Conservation (phyloP, 1,140 invertebrate genomes). For the Luehdorfia chinensis region DNA sequence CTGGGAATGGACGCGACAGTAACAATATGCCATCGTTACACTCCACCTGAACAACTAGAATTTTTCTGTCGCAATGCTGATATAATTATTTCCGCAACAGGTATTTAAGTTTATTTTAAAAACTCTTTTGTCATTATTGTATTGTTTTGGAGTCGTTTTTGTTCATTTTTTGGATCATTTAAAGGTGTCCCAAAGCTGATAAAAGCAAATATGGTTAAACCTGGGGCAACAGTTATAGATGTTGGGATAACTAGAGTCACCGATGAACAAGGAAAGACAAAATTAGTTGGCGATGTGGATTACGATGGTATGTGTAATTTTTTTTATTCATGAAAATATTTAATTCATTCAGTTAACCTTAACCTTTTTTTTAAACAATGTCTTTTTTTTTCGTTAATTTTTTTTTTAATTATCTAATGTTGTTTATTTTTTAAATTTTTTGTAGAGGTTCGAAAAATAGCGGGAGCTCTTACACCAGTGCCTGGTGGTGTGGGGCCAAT, state of each 20-base stretch:
- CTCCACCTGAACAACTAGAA: constrained; percentile 85
- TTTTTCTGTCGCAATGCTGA: constrained; percentile 86
- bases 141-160: background rate
- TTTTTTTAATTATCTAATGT: too few relatives aligned
- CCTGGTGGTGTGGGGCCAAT: constrained; percentile 94
- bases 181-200: constrained; percentile 88
- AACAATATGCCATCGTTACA: constrained; percentile 92
- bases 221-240: constrained; percentile 92
- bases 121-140: background rate
- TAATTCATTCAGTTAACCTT: constrained; percentile 8
- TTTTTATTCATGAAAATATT: constrained; percentile 6
- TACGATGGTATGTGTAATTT: constrained; percentile 81
- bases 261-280: constrained; percentile 81
- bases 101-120: constrained; percentile 44
- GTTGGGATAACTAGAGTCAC: constrained; percentile 89
- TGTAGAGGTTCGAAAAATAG: constrained; percentile 84
- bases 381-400: too few relatives aligned
- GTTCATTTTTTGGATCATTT: constrained; percentile 5
- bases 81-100: constrained; percentile 88
- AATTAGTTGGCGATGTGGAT: constrained; percentile 93
- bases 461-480: constrained; percentile 90
- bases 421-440: too few relatives aligned
- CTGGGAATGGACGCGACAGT: constrained; percentile 89
- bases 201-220: constrained; percentile 91
- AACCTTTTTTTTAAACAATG: background rate